These are phyloP conservation scores for Mantis religiosa DNA, from an alignment of 2,888 invertebrate genomes.

Conservation along the genomic window DNA sequence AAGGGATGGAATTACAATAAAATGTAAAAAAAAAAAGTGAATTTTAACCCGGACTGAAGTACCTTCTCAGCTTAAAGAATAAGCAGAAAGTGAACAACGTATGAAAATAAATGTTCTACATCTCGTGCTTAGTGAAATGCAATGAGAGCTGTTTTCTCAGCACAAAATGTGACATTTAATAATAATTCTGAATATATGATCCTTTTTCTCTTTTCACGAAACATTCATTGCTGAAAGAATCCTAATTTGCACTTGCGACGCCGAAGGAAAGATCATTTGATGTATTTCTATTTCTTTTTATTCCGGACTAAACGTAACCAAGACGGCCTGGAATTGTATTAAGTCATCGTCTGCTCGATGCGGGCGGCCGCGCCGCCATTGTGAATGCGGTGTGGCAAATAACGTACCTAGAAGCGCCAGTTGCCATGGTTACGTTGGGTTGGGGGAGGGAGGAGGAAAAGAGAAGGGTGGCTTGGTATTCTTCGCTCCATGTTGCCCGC, in stretches of 20 bases:
- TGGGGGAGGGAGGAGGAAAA: not conserved
- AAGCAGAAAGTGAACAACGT: too few relatives aligned
- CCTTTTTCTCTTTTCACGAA: not conserved
- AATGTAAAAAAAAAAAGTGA: too few relatives aligned
- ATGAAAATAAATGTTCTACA: too few relatives aligned
- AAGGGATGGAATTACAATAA: too few relatives aligned
- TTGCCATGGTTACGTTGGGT: not conserved
- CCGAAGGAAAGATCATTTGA: not conserved
- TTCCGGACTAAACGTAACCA: constrained; percentile 4
- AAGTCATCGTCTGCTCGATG: not conserved
- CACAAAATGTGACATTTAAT: too few relatives aligned
- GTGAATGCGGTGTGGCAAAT: not conserved
- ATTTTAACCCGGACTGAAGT: too few relatives aligned
- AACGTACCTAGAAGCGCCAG: not conserved
- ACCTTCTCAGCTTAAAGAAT: too few relatives aligned
- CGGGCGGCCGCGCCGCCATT: not conserved
- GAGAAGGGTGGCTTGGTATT: not conserved
- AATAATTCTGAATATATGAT: not conserved
- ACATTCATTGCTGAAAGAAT: not conserved
- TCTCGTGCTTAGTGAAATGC: too few relatives aligned
- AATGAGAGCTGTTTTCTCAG: too few relatives aligned
- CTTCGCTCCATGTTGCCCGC: not conserved
- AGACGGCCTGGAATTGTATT: constrained; percentile 1
- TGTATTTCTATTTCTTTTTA: not conserved
- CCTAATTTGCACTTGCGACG: not conserved